phyloP scores from a whole-genome alignment of 2,888 invertebrate genomes.

The Tryphoninae sp. region DNA sequence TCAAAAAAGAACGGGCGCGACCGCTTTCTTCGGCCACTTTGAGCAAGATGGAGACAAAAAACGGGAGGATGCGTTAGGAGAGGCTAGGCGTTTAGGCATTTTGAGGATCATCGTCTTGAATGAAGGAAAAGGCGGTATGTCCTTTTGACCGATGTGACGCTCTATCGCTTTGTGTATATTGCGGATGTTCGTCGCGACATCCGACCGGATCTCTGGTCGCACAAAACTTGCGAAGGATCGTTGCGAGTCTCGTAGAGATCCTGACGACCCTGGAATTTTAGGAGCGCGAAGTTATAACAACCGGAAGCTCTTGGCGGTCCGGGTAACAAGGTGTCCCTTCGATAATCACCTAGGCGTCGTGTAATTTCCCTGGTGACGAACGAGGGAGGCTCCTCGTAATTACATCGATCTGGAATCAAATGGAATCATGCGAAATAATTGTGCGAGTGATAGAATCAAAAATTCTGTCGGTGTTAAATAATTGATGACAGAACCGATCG shows the following conservation, averaged over 20 bases:
- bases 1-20: constrained; percentile 57
- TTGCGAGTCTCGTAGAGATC: constrained; percentile 38
- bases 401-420: constrained; percentile 39
- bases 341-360: constrained; percentile 16
- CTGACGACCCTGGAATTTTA: constrained; percentile 58
- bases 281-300: constrained; percentile 61
- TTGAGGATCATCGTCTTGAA: constrained; percentile 36
- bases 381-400: constrained; percentile 54
- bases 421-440: not conserved
- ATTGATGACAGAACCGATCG: too few relatives aligned
- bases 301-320: constrained; percentile 33
- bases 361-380: constrained; percentile 56
- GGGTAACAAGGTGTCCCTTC: constrained; percentile 17
- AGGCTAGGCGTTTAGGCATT: constrained; percentile 7
- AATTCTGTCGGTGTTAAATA: too few relatives aligned
- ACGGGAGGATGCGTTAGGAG: constrained; percentile 21
- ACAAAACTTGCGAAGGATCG: constrained; percentile 21
- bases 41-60: constrained; percentile 15
- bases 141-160: constrained; percentile 50
- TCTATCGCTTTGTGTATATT: constrained; percentile 14
- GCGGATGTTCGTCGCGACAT: constrained; percentile 30
- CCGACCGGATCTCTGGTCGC: constrained; percentile 55
- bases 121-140: constrained; percentile 24
- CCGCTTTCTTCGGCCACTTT: constrained; percentile 52
- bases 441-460: too few relatives aligned